phyloP scores from a whole-genome alignment of 2,888 invertebrate species.

The Tholera decimalis region DNA sequence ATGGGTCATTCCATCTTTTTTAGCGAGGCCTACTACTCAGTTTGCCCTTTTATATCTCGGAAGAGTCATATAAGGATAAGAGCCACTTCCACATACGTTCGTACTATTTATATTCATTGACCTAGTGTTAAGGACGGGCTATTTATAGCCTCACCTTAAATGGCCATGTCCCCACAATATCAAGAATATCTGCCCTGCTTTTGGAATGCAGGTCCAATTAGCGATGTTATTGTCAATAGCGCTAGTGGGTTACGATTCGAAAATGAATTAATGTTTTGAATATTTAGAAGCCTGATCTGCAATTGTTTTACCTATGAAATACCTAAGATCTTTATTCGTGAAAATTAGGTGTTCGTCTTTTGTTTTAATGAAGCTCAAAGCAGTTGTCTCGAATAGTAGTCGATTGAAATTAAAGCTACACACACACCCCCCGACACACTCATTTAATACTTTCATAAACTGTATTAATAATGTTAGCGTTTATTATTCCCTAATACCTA shows the following conservation, averaged over 20 bases:
- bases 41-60: constrained; percentile 56
- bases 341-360: neutral
- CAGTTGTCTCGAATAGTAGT: neutral
- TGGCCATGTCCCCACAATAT: constrained; percentile 32
- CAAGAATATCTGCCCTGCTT: constrained; percentile 54
- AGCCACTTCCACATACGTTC: constrained; percentile 59
- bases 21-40: constrained; percentile 44
- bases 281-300: constrained; percentile 11
- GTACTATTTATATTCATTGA: constrained; percentile 55
- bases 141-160: constrained; percentile 52
- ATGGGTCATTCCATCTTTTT: constrained; percentile 36
- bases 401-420: neutral
- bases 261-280: constrained; percentile 33
- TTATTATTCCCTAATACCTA: too few species aligned
- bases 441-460: too few species aligned
- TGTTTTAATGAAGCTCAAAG: neutral
- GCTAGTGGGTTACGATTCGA: constrained; percentile 7
- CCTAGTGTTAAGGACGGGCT: constrained; percentile 58
- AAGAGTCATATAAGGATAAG: constrained; percentile 60
- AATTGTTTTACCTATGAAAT: neutral
- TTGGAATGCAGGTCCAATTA: constrained; percentile 40
- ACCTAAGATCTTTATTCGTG: neutral
- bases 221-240: constrained; percentile 22
- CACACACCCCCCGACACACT: too few species aligned
- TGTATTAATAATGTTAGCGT: too few species aligned